phyloP scores from a whole-genome alignment of 2,797 vertebrate genomes.

The Rousettus madagascariensis region DNA sequence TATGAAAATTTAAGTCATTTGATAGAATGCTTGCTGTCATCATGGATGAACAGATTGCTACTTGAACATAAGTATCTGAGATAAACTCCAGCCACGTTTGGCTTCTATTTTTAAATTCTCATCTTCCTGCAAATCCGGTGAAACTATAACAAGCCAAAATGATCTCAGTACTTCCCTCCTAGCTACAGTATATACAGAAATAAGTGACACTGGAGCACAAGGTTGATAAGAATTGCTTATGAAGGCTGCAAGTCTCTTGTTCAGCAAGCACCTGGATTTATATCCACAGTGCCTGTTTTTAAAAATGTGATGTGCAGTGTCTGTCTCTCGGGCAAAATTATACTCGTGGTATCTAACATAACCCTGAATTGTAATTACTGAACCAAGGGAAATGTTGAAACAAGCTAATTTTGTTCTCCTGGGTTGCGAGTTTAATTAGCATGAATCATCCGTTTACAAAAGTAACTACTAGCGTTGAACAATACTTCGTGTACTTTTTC shows the following conservation, averaged over 20 bases:
- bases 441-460: slow-evolving; percentile 53
- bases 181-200: background rate
- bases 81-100: slow-evolving; percentile 24
- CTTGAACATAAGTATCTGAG: slow-evolving; percentile 40
- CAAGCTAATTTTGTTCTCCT: slow-evolving; percentile 69
- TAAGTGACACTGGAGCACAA: background rate
- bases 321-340: slow-evolving; percentile 56
- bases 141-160: slow-evolving; percentile 46
- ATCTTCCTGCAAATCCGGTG: slow-evolving; percentile 50
- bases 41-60: slow-evolving; percentile 13
- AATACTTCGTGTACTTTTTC: slow-evolving; percentile 25
- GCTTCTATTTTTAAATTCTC: slow-evolving; percentile 72
- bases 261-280: slow-evolving; percentile 56
- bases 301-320: slow-evolving; percentile 37
- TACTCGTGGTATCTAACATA: slow-evolving; percentile 33
- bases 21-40: background rate
- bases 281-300: slow-evolving; percentile 41
- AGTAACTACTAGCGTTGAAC: slow-evolving; percentile 45
- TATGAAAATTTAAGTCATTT: background rate
- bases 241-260: background rate
- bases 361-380: slow-evolving; percentile 65
- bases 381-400: slow-evolving; percentile 73
- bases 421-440: slow-evolving; percentile 65
- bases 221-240: background rate
- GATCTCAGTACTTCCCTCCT: slow-evolving; percentile 27